Evolutionary conservation across 2,888 invertebrate genomes (phyloP).

Genomic region (Petrolisthes cinctipes): DNA sequence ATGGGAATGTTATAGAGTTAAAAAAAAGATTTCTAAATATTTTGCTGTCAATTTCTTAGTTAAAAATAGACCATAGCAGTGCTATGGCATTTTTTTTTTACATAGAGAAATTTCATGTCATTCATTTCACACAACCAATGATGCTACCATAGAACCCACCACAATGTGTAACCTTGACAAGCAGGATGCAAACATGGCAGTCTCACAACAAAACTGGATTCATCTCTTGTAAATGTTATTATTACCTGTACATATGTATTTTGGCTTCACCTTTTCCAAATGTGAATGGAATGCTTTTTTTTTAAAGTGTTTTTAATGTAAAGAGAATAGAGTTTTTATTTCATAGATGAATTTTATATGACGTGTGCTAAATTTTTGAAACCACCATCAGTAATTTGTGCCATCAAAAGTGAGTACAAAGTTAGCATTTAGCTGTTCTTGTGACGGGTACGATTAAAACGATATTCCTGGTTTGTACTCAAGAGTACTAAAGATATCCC

Average conservation of each 20-base stretch:
- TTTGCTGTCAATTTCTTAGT: slow-evolving; percentile 50
- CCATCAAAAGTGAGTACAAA: slow-evolving; percentile 62
- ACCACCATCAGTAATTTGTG: slow-evolving; percentile 61
- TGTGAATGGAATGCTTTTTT: slow-evolving; percentile 59
- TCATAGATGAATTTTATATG: slow-evolving; percentile 62
- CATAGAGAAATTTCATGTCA: slow-evolving; percentile 49
- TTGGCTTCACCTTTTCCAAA: slow-evolving; percentile 61
- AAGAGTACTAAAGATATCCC: slow-evolving; percentile 55
- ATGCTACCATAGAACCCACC: slow-evolving; percentile 55
- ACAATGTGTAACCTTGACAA: slow-evolving; percentile 49
- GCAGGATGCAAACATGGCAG: slow-evolving; percentile 59
- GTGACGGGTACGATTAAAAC: slow-evolving; percentile 61
- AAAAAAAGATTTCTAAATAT: slow-evolving; percentile 51
- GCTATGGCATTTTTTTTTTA: slow-evolving; percentile 44
- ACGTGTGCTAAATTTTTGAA: slow-evolving; percentile 60
- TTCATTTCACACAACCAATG: slow-evolving; percentile 58
- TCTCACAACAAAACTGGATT: slow-evolving; percentile 56
- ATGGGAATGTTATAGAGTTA: slow-evolving; percentile 56
- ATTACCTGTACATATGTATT: slow-evolving; percentile 60
- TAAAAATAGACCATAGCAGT: slow-evolving; percentile 37
- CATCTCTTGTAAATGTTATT: slow-evolving; percentile 61
- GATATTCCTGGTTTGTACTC: slow-evolving; percentile 62
- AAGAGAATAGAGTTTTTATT: slow-evolving; percentile 61
- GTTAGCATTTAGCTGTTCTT: slow-evolving; percentile 63
- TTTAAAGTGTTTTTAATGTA: slow-evolving; percentile 61